phyloP scores from a whole-genome alignment of 92 coral and sea anemone species.

The Epizoanthus rinbou region DNA sequence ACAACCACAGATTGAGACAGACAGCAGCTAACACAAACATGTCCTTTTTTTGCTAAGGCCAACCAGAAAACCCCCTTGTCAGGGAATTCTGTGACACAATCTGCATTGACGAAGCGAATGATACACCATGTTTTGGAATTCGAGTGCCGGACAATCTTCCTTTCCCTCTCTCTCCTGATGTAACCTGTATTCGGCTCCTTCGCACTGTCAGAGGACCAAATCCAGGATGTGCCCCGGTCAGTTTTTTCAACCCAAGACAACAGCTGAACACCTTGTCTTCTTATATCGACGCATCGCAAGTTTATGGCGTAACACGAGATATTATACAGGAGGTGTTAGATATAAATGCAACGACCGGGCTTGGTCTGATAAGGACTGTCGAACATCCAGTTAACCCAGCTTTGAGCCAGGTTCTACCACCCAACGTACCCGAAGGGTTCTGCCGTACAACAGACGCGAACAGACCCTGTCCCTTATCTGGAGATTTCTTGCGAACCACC shows the following conservation, averaged over 20 bases:
- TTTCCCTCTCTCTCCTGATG: neutral
- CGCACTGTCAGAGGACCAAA: neutral
- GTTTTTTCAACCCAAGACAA: neutral
- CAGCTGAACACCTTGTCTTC: conserved; percentile 54
- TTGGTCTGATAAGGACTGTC: conserved; percentile 34
- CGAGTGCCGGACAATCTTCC: neutral
- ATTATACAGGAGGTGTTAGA: conserved; percentile 38
- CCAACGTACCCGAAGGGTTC: conserved; percentile 21
- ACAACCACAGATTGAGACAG: too few species aligned
- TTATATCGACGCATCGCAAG: conserved; percentile 66
- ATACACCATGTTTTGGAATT: neutral
- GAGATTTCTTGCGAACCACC: conserved; percentile 44
- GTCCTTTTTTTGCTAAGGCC: neutral
- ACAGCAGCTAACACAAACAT: neutral
- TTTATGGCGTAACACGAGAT: conserved; percentile 45
- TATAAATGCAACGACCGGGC: neutral
- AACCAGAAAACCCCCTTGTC: neutral
- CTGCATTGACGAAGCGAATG: neutral
- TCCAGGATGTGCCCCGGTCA: neutral
- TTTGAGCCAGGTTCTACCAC: conserved; percentile 30
- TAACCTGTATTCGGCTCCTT: neutral
- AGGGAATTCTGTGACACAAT: neutral
- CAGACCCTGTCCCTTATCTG: conserved; percentile 45
- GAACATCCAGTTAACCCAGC: conserved; percentile 32
- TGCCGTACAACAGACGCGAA: conserved; percentile 25